A percentile compares a stretch with the other conserved stretches of the same genome.
Conservation (phyloP, 2,113 vertebrate species). For the Cheirogaleus medius region DNA sequence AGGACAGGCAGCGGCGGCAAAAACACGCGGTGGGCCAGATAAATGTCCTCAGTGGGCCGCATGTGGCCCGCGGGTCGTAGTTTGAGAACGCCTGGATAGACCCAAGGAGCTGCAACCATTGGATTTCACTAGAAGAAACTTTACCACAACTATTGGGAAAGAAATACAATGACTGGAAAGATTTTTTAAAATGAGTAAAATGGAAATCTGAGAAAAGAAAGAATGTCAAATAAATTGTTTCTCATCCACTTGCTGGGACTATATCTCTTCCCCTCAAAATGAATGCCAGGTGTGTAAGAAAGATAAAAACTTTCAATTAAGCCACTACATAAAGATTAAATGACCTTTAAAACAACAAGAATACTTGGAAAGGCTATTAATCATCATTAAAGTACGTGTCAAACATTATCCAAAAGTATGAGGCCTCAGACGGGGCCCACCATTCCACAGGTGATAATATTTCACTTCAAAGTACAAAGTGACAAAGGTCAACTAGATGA, state of each 20-base stretch:
- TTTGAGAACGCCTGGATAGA: no score
- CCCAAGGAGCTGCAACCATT: background rate
- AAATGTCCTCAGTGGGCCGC: no score
- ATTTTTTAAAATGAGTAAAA: background rate
- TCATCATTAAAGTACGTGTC: constrained; percentile 68
- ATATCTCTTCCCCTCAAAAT: background rate
- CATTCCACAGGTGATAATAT: constrained; percentile 60
- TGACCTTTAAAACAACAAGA: constrained; percentile 80
- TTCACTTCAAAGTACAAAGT: constrained; percentile 75
- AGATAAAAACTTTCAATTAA: constrained; percentile 71
- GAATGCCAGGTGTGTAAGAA: constrained; percentile 36
- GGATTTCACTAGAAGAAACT: background rate
- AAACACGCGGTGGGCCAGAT: no score
- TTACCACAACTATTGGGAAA: background rate
- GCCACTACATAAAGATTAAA: constrained; percentile 75
- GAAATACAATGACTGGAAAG: background rate
- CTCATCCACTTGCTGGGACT: background rate
- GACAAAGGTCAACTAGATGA: constrained; percentile 76
- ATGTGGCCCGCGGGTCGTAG: no score
- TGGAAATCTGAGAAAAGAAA: constrained; percentile 14
- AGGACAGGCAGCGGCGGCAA: no score
- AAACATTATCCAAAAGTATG: constrained; percentile 49
- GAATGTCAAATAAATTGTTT: constrained; percentile 29
- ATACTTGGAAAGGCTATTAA: constrained; percentile 76
- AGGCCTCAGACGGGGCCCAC: constrained; percentile 52